A percentile compares a stretch with the other conserved stretches of the same genome.
phyloP scores from a whole-genome alignment of 2,113 vertebrate species.

The Scopus umbretta region DNA sequence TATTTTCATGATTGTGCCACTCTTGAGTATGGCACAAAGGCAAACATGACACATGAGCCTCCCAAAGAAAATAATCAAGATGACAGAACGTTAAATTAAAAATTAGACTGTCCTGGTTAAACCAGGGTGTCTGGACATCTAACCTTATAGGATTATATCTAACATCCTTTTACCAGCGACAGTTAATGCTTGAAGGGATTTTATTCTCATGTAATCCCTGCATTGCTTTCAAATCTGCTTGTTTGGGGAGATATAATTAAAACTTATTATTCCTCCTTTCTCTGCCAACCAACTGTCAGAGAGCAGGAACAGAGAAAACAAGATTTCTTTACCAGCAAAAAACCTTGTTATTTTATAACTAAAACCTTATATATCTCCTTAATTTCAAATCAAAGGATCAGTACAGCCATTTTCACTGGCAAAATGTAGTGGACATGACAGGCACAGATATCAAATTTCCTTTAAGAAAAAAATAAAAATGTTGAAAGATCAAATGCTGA shows the following conservation, averaged over 20 bases:
- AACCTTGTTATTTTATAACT: conserved; percentile 45
- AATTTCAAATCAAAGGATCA: conserved; percentile 39
- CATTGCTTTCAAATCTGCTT: conserved; percentile 71
- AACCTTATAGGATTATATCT: conserved; percentile 65
- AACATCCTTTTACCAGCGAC: conserved; percentile 59
- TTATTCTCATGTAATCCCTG: conserved; percentile 62
- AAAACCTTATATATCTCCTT: conserved; percentile 1
- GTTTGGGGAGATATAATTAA: conserved; percentile 74
- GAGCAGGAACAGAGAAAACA: conserved; percentile 63
- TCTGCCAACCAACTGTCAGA: conserved; percentile 67
- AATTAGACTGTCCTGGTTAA: conserved; percentile 63
- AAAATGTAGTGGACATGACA: conserved; percentile 18
- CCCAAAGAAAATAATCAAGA: conserved; percentile 61
- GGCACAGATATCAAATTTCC: not conserved
- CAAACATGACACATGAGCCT: conserved; percentile 47
- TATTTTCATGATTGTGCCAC: conserved; percentile 59
- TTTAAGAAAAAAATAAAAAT: not conserved
- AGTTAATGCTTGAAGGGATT: conserved; percentile 66
- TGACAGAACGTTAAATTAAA: conserved; percentile 63
- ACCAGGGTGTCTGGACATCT: conserved; percentile 62
- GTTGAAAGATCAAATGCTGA: not conserved
- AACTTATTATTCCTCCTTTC: conserved; percentile 69
- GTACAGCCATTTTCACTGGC: not conserved
- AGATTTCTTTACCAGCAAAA: conserved; percentile 47
- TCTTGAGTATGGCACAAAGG: conserved; percentile 53